These are phyloP conservation scores for Gallinago paraguaiae DNA, from an alignment of 2,113 vertebrate species.

Conservation along the genomic window DNA sequence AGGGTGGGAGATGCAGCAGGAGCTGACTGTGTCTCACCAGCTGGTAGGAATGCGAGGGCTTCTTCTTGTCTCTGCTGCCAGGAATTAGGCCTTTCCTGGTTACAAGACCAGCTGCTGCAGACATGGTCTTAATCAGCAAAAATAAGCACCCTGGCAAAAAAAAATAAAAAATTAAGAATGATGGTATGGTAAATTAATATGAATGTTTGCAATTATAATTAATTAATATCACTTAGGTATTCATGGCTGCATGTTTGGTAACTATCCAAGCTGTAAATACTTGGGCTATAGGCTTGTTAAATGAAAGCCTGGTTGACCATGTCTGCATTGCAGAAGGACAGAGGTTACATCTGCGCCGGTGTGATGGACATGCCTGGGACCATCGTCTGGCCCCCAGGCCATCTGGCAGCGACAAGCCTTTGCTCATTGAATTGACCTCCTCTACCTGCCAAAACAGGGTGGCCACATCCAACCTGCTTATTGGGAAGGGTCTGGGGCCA, in stretches of 20 bases:
- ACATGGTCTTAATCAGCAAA: background rate
- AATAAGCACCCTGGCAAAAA: background rate
- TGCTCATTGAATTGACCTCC: background rate
- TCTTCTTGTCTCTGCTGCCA: background rate
- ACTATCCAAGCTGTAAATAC: background rate
- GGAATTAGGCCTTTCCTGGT: background rate
- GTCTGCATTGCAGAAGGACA: background rate
- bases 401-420: background rate
- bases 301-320: background rate
- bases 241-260: background rate
- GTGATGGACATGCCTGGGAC: background rate
- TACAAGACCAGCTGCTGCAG: background rate
- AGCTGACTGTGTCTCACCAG: background rate
- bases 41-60: background rate
- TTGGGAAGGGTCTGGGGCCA: background rate
- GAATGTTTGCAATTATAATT: background rate
- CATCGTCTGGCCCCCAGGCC: background rate
- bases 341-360: background rate
- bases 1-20: background rate
- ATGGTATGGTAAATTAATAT: background rate
- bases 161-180: background rate
- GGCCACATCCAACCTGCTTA: background rate
- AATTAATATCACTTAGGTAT: background rate
- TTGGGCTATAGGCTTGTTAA: background rate
- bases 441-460: background rate